Evolutionary conservation across 2,113 vertebrate genomes (phyloP).

Genomic region (Neodontobutis hainanensis): DNA sequence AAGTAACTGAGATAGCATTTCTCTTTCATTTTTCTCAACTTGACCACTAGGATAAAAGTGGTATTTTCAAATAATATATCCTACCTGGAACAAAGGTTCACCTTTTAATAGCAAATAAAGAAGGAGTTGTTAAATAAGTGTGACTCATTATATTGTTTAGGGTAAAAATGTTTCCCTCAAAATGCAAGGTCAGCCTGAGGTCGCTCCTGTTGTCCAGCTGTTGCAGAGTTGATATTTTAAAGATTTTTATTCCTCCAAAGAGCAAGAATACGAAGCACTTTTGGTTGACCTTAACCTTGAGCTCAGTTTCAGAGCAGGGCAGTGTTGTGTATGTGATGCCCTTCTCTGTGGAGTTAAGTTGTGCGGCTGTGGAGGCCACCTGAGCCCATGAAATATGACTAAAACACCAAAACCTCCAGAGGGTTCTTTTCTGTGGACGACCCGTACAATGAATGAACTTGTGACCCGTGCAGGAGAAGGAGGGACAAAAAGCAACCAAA

Average conservation of each 20-base stretch:
- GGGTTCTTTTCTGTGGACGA: constrained; percentile 11
- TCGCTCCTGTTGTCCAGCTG: constrained; percentile 1
- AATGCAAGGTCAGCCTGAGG: constrained; percentile 18
- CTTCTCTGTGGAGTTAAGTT: constrained; percentile 25
- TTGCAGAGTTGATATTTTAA: constrained; percentile 30
- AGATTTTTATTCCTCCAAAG: constrained; percentile 19
- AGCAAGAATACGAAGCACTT: constrained; percentile 19
- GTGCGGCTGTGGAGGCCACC: constrained; percentile 21
- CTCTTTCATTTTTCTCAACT: too few relatives aligned
- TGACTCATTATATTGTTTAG: not conserved
- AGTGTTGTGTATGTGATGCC: not conserved
- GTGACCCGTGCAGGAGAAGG: constrained; percentile 30
- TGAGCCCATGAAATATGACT: constrained; percentile 34
- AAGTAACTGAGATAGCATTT: too few relatives aligned
- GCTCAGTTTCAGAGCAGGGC: constrained; percentile 27
- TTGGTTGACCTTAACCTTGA: constrained; percentile 45
- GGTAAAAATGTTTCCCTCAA: not conserved
- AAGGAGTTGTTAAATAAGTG: too few relatives aligned
- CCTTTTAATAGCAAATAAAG: too few relatives aligned
- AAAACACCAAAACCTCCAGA: constrained; percentile 22
- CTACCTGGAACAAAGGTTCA: too few relatives aligned
- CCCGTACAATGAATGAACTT: constrained; percentile 19
- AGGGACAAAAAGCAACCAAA: constrained; percentile 8
- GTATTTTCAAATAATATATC: too few relatives aligned
- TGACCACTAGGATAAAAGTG: too few relatives aligned